Evolutionary conservation across 2,113 vertebrate species (phyloP).

Genomic region (Podarcis muralis): DNA sequence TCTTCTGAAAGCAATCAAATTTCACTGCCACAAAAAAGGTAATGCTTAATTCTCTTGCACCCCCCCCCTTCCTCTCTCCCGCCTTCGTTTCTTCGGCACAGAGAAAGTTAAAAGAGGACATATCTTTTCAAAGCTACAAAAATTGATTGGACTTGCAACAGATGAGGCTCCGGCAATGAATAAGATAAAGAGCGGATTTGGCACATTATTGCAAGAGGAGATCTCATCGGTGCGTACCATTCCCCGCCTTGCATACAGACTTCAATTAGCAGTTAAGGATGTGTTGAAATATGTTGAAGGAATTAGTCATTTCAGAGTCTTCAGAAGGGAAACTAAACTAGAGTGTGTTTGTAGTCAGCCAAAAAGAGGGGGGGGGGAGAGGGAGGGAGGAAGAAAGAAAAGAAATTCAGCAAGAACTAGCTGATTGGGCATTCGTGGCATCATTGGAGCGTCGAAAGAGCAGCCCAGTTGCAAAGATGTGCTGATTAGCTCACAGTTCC

Average conservation of each 20-base stretch:
- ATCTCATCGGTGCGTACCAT: constrained; percentile 59
- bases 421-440: constrained; percentile 70
- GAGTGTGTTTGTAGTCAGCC: constrained; percentile 54
- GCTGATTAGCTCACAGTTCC: constrained; percentile 73
- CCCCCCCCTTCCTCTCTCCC: not conserved
- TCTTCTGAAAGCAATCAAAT: constrained; percentile 74
- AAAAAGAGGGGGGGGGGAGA: not conserved
- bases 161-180: constrained; percentile 51
- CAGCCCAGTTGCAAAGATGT: constrained; percentile 59
- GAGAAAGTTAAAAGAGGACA: constrained; percentile 66
- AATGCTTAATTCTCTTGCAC: constrained; percentile 69
- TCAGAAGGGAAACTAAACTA: constrained; percentile 66
- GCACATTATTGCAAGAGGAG: constrained; percentile 55
- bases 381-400: constrained; percentile 9
- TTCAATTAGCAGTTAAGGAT: constrained; percentile 78
- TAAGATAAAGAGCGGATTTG: constrained; percentile 61
- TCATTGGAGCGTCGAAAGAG: constrained; percentile 72
- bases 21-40: constrained; percentile 69
- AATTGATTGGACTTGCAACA: constrained; percentile 68
- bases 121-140: constrained; percentile 66
- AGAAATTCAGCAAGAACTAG: constrained; percentile 62
- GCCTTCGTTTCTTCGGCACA: constrained; percentile 49
- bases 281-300: constrained; percentile 69
- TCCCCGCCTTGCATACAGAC: constrained; percentile 59
- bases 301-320: constrained; percentile 70